These are phyloP conservation scores for Acanthiza pusilla DNA, from an alignment of 2,797 vertebrate genomes.

Conservation along the genomic window DNA sequence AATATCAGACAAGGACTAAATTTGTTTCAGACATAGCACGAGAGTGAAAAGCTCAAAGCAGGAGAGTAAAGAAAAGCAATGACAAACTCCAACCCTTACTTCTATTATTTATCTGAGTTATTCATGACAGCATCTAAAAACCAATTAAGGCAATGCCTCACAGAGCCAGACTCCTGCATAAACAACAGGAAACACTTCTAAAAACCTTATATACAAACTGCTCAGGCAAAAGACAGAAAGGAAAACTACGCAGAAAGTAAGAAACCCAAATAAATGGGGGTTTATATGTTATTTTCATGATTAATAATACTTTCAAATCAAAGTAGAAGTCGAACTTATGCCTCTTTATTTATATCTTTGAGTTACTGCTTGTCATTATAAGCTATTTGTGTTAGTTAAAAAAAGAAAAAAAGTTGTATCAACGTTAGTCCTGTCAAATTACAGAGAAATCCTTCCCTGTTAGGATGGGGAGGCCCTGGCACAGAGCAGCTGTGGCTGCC, in stretches of 20 bases:
- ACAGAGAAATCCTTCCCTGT: not conserved
- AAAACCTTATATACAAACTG: not conserved
- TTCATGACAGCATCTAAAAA: not conserved
- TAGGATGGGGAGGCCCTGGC: accelerated
- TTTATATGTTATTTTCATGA: not conserved
- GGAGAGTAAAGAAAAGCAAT: not conserved
- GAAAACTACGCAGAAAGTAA: not conserved
- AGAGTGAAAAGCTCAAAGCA: not conserved
- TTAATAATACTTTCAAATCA: not conserved
- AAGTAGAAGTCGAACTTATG: not conserved
- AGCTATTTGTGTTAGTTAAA: not conserved
- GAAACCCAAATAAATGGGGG: accelerated
- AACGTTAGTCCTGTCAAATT: not conserved
- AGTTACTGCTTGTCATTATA: not conserved
- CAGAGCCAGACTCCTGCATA: not conserved
- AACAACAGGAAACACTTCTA: not conserved
- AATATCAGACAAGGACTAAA: not conserved
- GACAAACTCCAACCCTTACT: not conserved
- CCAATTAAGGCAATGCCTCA: not conserved
- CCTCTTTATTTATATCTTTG: not conserved
- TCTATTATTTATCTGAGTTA: slow-evolving; percentile 33
- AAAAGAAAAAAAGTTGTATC: not conserved
- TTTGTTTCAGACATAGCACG: not conserved
- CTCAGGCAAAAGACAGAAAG: not conserved
- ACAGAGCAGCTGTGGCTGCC: not conserved